phyloP scores from a whole-genome alignment of 2,113 vertebrate species.

The Leucoraja erinaceus region DNA sequence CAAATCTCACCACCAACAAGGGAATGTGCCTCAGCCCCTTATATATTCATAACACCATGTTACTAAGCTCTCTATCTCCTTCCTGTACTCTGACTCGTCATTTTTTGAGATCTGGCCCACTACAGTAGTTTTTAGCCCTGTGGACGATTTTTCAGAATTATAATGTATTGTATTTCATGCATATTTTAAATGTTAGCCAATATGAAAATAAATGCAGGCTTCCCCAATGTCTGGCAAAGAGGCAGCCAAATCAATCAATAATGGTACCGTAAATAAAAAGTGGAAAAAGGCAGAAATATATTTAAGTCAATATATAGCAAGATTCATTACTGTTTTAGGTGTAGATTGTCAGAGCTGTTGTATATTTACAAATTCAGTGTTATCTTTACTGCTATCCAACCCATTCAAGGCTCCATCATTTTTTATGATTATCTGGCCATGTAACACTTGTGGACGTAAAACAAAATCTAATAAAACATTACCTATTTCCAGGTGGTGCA shows the following conservation, averaged over 20 bases:
- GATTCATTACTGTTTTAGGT: not conserved
- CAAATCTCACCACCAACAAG: too few species aligned
- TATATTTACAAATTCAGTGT: not conserved
- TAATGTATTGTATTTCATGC: not conserved
- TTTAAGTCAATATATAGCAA: not conserved
- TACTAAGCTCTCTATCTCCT: too few species aligned
- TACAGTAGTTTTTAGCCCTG: not conserved
- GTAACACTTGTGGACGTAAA: too few species aligned
- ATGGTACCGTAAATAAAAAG: not conserved
- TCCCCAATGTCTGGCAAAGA: not conserved
- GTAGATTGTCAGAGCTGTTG: not conserved
- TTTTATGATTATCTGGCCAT: too few species aligned
- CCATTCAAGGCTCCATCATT: not conserved
- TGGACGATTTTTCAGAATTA: not conserved
- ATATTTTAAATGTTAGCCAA: not conserved
- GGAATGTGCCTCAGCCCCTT: too few species aligned
- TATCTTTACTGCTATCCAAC: not conserved
- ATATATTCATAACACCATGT: too few species aligned
- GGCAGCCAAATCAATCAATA: not conserved
- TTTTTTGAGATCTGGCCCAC: too few species aligned
- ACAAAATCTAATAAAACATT: slow-evolving; percentile 36
- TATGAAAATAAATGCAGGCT: not conserved
- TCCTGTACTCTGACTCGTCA: too few species aligned
- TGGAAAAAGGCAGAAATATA: not conserved
- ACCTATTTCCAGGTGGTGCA: slow-evolving; percentile 89